Conservation (phyloP, 2,888 invertebrate genomes). For the Teinopalpus imperialis region DNA sequence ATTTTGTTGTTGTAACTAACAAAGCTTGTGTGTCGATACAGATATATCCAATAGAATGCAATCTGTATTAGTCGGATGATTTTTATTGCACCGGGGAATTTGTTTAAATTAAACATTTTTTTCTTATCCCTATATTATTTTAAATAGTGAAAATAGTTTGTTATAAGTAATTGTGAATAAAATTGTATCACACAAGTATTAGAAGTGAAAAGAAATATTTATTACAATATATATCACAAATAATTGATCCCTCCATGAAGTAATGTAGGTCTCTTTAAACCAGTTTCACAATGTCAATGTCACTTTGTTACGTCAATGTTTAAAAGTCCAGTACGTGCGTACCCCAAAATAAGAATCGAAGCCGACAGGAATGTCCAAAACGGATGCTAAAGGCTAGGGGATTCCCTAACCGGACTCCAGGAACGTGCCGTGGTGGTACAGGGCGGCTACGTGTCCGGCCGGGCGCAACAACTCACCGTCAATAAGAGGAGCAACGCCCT, state of each 20-base stretch:
- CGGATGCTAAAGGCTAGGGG: conserved; percentile 74
- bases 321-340: too few species aligned
- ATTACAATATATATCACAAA: too few species aligned
- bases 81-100: conserved; percentile 15
- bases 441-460: conserved; percentile 85
- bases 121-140: too few species aligned
- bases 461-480: conserved; percentile 85
- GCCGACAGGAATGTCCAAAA: conserved; percentile 59
- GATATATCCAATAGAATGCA: conserved; percentile 1
- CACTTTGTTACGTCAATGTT: too few species aligned
- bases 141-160: too few species aligned
- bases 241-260: too few species aligned
- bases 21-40: conserved; percentile 22
- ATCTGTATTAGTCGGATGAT: conserved; percentile 8
- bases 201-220: too few species aligned
- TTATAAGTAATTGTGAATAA: too few species aligned
- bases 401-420: conserved; percentile 80
- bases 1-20: conserved; percentile 35
- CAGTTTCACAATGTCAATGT: too few species aligned
- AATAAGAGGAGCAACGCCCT: conserved; percentile 90
- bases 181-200: too few species aligned
- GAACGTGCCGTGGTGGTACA: conserved; percentile 86
- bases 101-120: too few species aligned
- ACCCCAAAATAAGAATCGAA: conserved; percentile 30
- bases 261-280: too few species aligned